These are phyloP conservation scores for Enteromius viviparus DNA, from an alignment of 2,797 vertebrate genomes.

Conservation along the genomic window DNA sequence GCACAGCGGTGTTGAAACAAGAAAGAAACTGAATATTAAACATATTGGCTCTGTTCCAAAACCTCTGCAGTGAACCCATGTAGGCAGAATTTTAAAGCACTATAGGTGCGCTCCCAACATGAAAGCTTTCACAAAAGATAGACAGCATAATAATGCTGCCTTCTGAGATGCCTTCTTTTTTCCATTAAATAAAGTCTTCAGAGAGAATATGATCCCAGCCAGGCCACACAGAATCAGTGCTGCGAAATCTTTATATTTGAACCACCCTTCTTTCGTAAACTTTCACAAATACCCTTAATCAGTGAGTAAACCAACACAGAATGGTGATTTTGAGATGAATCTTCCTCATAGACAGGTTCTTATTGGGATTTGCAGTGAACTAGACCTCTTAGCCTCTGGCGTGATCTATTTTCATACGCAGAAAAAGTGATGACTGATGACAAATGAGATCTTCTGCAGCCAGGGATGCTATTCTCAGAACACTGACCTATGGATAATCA, in stretches of 20 bases:
- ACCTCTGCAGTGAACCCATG: conserved; percentile 16
- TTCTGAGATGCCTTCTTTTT: not conserved
- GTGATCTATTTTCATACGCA: conserved; percentile 1
- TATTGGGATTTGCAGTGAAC: not conserved
- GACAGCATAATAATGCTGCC: not conserved
- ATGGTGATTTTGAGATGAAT: not conserved
- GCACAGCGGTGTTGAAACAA: conserved; percentile 11
- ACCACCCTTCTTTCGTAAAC: not conserved
- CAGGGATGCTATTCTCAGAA: conserved; percentile 11
- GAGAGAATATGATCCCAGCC: not conserved
- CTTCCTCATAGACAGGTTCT: not conserved
- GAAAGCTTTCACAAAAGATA: conserved; percentile 1
- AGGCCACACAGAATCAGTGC: not conserved
- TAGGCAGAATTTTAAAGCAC: conserved; percentile 5
- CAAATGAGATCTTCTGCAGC: conserved; percentile 17
- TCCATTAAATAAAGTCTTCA: not conserved
- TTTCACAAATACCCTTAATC: not conserved
- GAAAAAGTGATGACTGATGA: conserved; percentile 12
- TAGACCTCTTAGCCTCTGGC: not conserved
- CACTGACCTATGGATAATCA: conserved; percentile 15
- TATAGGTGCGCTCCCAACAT: conserved; percentile 3
- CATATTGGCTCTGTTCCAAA: conserved; percentile 12
- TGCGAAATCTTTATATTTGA: not conserved
- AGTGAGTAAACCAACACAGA: not conserved
- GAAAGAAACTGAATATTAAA: conserved; percentile 30